These are phyloP conservation scores for Syngnathus acus DNA, from an alignment of 2,797 vertebrate genomes.

Conservation along the genomic window DNA sequence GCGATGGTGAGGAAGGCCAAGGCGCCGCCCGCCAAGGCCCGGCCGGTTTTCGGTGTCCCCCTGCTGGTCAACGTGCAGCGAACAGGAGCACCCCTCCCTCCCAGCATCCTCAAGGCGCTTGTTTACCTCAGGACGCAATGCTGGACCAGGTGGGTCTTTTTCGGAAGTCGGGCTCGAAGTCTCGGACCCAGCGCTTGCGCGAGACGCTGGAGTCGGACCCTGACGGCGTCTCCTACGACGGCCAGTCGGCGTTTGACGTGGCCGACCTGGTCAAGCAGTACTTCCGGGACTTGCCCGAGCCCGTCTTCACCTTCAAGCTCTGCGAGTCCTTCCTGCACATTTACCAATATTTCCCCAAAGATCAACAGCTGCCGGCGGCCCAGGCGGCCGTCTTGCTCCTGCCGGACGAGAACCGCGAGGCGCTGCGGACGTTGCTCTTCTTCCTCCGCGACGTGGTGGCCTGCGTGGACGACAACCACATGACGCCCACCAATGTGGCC, in stretches of 20 bases:
- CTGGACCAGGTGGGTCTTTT: slow-evolving; percentile 88
- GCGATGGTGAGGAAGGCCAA: slow-evolving; percentile 65
- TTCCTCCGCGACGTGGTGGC: slow-evolving; percentile 79
- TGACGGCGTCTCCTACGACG: slow-evolving; percentile 64
- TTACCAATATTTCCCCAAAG: slow-evolving; percentile 83
- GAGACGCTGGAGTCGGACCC: slow-evolving; percentile 79
- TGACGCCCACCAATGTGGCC: slow-evolving; percentile 84
- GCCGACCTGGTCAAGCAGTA: slow-evolving; percentile 90
- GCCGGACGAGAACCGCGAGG: slow-evolving; percentile 81
- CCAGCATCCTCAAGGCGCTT: slow-evolving; percentile 77
- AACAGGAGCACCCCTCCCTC: slow-evolving; percentile 75
- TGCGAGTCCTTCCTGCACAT: slow-evolving; percentile 84
- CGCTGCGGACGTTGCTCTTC: slow-evolving; percentile 76
- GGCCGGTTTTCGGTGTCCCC: slow-evolving; percentile 79
- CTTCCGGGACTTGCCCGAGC: slow-evolving; percentile 84
- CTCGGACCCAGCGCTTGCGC: slow-evolving; percentile 79
- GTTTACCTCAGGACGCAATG: slow-evolving; percentile 73
- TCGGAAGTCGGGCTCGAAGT: slow-evolving; percentile 83
- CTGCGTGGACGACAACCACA: slow-evolving; percentile 80
- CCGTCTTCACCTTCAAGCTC: slow-evolving; percentile 79
- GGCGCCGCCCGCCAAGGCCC: slow-evolving; percentile 69
- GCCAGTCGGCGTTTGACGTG: slow-evolving; percentile 82
- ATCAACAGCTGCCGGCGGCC: slow-evolving; percentile 75
- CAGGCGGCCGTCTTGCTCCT: slow-evolving; percentile 81
- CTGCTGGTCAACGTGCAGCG: slow-evolving; percentile 72